Conservation (phyloP, 2,888 invertebrate genomes). For the Drosophila maculinotata region DNA sequence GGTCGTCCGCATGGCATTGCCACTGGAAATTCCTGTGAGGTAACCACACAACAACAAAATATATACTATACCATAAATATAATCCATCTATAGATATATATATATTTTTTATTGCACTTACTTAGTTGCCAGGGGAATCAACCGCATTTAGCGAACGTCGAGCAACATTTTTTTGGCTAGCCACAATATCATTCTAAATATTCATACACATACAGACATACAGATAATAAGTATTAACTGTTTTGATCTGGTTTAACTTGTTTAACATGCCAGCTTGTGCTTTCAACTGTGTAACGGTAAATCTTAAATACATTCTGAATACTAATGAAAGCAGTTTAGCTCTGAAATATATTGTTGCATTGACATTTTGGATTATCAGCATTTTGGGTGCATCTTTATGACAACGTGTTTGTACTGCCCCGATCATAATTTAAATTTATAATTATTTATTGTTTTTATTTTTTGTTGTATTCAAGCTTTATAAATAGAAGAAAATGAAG, state of each 20-base stretch:
- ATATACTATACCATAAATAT: constrained; percentile 23
- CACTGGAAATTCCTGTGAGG: constrained; percentile 71
- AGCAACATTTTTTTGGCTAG: constrained; percentile 51
- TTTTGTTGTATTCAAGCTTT: neutral
- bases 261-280: constrained; percentile 48
- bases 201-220: constrained; percentile 4
- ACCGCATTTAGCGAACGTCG: constrained; percentile 19
- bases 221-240: constrained; percentile 33
- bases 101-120: constrained; percentile 35
- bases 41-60: constrained; percentile 42
- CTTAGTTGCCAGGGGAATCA: constrained; percentile 51
- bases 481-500: constrained; percentile 11
- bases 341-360: constrained; percentile 43
- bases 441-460: constrained; percentile 11
- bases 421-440: constrained; percentile 20
- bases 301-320: constrained; percentile 57
- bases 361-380: constrained; percentile 47
- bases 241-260: constrained; percentile 68
- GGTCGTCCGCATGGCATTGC: constrained; percentile 62
- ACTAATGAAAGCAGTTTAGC: constrained; percentile 54
- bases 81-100: constrained; percentile 11
- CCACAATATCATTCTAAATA: constrained; percentile 38
- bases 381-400: constrained; percentile 29
- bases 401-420: constrained; percentile 12
- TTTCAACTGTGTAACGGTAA: constrained; percentile 66